Conservation (phyloP, 2,888 invertebrate species). For the Chloroclystis v-ata region DNA sequence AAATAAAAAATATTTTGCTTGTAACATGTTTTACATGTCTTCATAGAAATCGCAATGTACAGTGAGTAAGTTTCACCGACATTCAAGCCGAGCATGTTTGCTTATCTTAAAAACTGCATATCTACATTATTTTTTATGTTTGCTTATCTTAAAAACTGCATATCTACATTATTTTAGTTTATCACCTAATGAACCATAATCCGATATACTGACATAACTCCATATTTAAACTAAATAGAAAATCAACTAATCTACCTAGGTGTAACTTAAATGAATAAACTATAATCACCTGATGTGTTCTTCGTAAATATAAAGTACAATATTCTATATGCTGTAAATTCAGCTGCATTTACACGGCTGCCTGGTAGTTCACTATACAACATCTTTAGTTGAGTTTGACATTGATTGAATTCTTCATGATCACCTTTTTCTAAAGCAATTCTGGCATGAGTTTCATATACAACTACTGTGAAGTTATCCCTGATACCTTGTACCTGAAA, state of each 20-base stretch:
- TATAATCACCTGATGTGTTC: slow-evolving; percentile 89
- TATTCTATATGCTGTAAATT: slow-evolving; percentile 98
- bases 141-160: no score
- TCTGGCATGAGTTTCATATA: slow-evolving; percentile 99
- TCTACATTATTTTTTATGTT: no score
- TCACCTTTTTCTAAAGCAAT: slow-evolving; percentile 98
- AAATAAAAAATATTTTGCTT: no score
- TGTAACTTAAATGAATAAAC: background rate
- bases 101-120: no score
- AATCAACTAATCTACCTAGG: no score
- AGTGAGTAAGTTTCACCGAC: no score
- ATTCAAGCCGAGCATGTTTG: no score
- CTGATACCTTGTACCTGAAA: slow-evolving; percentile 95
- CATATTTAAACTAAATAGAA: no score
- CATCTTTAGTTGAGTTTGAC: slow-evolving; percentile 98
- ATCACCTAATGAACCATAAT: no score
- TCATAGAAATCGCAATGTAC: no score
- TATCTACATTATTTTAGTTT: no score
- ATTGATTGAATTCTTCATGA: slow-evolving; percentile 99
- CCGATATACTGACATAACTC: background rate
- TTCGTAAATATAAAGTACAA: slow-evolving; percentile 99
- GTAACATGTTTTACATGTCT: no score
- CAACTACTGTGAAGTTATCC: slow-evolving; percentile 96
- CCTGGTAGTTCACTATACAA: slow-evolving; percentile 90
- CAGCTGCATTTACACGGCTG: slow-evolving; percentile 84